A percentile compares a stretch with the other conserved stretches of the same genome.
Evolutionary conservation across 2,113 vertebrate species (phyloP).

Genomic region (Dolichallabes microphthalmus): DNA sequence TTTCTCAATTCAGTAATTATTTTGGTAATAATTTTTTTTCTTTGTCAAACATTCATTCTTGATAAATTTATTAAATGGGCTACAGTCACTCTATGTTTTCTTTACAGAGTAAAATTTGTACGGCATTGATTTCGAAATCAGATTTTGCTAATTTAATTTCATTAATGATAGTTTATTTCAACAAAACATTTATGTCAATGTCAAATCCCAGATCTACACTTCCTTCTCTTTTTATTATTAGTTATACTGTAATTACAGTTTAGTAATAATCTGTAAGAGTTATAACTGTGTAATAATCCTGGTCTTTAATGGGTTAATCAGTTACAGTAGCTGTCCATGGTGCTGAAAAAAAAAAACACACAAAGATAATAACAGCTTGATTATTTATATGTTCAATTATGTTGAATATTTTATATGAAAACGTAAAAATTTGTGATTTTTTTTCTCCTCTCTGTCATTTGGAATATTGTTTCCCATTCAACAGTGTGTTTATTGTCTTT

Average conservation of each 20-base stretch:
- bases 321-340: slow-evolving; percentile 65
- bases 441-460: neutral
- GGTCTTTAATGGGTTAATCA: neutral
- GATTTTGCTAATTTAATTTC: neutral
- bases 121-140: neutral
- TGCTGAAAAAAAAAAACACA: slow-evolving; percentile 61
- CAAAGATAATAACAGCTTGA: neutral
- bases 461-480: neutral
- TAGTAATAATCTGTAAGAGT: neutral
- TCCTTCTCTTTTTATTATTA: neutral
- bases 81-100: neutral
- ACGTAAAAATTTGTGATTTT: neutral
- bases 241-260: neutral
- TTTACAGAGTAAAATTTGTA: neutral
- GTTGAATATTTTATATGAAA: neutral
- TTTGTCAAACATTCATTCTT: neutral
- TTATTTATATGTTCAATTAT: neutral
- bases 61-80: neutral
- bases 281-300: neutral
- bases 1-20: neutral
- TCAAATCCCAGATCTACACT: neutral
- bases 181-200: too few species aligned
- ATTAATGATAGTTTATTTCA: neutral
- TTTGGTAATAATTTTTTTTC: neutral
- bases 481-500: too few species aligned